These are phyloP conservation scores for Rattus rattus DNA, from an alignment of 2,113 vertebrate genomes.

Conservation along the genomic window DNA sequence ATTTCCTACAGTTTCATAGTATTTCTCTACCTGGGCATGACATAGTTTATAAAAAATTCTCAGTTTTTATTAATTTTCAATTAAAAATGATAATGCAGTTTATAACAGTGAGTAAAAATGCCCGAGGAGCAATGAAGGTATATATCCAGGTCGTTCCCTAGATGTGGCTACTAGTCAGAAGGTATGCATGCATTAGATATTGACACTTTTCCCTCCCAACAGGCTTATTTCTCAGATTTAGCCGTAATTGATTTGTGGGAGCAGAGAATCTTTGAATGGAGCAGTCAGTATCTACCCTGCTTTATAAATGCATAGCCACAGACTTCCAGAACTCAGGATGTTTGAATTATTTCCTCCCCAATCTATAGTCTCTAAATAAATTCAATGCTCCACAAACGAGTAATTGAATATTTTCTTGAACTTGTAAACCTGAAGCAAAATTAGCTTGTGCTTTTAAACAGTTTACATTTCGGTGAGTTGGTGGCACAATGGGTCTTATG, in stretches of 20 bases:
- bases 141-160: background rate
- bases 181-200: background rate
- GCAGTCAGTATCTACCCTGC: background rate
- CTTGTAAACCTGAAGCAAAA: background rate
- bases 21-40: background rate
- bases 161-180: background rate
- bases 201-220: background rate
- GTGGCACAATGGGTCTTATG: background rate
- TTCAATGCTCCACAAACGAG: background rate
- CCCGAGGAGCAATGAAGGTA: background rate
- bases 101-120: background rate
- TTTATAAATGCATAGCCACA: background rate
- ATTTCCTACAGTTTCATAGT: background rate
- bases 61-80: background rate
- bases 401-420: background rate
- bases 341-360: background rate
- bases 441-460: background rate
- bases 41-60: background rate
- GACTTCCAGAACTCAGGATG: background rate
- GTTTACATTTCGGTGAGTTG: background rate
- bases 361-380: background rate
- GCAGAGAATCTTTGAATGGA: background rate
- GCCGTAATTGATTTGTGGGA: background rate
- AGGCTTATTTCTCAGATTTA: background rate
- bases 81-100: background rate